Base-by-base conservation (phyloP, 2,113 vertebrate genomes). In the Sorex fumeus region DNA sequence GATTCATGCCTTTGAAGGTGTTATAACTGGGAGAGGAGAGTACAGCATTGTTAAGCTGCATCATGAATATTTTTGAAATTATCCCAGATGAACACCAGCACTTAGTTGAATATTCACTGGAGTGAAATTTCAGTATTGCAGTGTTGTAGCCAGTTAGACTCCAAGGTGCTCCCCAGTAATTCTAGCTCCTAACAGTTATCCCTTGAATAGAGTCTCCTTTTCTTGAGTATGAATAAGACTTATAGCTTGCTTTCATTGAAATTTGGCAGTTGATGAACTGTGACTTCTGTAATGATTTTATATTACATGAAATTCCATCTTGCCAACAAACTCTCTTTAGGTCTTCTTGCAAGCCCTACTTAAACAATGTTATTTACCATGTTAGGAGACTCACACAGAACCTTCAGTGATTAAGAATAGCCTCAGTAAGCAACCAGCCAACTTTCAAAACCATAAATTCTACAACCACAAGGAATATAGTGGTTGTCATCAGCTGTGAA, bases 351-450 rank as follows among this genome's bases (percentile, higher is more conserved):
- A 25, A 23, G 15, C 21, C 19, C 34, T 21, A 9, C 8, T 27
- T 34, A 50, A 82, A 27, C 27, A 12, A 0, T n/a, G n/a, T n/a
- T n/a, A n/a, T 18, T 30, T 50, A 7, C 45, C 2, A 0, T 53
- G 16, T 36, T n/a, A n/a, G 72, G 76, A 64, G 36, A 45, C 57
- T 25, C 2, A 12, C 6, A 7, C 27, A 11, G 57, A 23, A 23
- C 53, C 57, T 82, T 77, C 43, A 3, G 40, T 27, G 6, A n/a
- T 36, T 11, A 27, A 78, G n/a, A 13, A 8, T 1, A 30, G 36
- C 8, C 25, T 80, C 67, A 0, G 3, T 13, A 9, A 34, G 11
- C 25, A 57, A 30, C 25, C 43, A 36, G 25, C n/a, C 47, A 45
- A 43, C n/a, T 10, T 2, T 1, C 2, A 25, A 91, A 53, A 34